These are phyloP conservation scores for Heteronetta atricapilla DNA, from an alignment of 2,113 vertebrate genomes.

Conservation along the genomic window DNA sequence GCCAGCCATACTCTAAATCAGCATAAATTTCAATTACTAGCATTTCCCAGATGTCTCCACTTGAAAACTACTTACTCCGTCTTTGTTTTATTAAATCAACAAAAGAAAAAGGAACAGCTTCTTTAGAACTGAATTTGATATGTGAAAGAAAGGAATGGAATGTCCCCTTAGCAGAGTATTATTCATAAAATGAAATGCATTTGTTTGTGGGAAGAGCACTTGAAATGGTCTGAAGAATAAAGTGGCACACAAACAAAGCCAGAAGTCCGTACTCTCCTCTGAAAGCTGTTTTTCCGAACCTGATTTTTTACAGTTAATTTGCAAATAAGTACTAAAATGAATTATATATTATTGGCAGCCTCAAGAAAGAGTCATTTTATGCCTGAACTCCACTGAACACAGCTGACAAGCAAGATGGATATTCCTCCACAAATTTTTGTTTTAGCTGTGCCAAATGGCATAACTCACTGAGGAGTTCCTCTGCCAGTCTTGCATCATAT, in stretches of 20 bases:
- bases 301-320: background rate
- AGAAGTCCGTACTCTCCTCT: background rate
- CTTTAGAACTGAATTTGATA: slow-evolving; percentile 43
- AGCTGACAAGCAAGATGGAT: background rate
- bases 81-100: slow-evolving; percentile 43
- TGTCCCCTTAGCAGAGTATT: slow-evolving; percentile 51
- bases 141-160: slow-evolving; percentile 51
- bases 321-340: background rate
- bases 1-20: background rate
- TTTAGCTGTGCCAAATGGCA: rapidly evolving
- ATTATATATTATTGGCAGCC: background rate
- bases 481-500: rapidly evolving
- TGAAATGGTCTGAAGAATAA: background rate
- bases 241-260: slow-evolving; percentile 11
- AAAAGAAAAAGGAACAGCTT: slow-evolving; percentile 11
- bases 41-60: slow-evolving; percentile 37
- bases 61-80: slow-evolving; percentile 13
- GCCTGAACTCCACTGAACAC: background rate
- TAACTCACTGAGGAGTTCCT: background rate
- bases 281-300: background rate
- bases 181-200: slow-evolving; percentile 36
- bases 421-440: background rate
- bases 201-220: slow-evolving; percentile 38
- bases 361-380: background rate
- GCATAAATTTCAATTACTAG: background rate